phyloP scores from a whole-genome alignment of 2,888 invertebrate genomes.

The Parasteatoda lunata region DNA sequence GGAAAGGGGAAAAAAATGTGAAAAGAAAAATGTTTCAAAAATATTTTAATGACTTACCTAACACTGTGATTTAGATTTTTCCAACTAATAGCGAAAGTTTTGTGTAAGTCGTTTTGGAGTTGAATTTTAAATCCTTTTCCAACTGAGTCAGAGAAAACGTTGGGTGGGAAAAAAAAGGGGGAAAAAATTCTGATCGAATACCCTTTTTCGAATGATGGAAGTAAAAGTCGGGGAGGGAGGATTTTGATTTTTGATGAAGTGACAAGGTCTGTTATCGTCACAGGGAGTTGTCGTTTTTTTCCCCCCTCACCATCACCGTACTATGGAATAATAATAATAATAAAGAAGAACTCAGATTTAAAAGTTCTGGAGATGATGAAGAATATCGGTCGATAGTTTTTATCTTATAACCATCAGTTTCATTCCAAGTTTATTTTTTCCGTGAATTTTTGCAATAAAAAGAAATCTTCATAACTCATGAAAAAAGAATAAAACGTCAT shows the following conservation, averaged over 20 bases:
- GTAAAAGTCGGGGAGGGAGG: slow-evolving; percentile 14
- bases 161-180: background rate
- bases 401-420: no score
- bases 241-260: slow-evolving; percentile 31
- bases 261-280: slow-evolving; percentile 44
- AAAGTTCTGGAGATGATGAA: slow-evolving; percentile 11
- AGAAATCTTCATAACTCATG: no score
- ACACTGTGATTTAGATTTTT: slow-evolving; percentile 62
- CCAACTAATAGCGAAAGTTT: slow-evolving; percentile 63
- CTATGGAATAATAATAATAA: slow-evolving; percentile 9
- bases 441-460: no score
- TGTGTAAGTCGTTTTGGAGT: slow-evolving; percentile 3
- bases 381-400: background rate
- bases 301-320: background rate
- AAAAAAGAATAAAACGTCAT: no score
- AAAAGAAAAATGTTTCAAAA: slow-evolving; percentile 33
- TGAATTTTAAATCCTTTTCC: slow-evolving; percentile 59
- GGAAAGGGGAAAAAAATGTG: slow-evolving; percentile 1
- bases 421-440: no score
- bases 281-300: slow-evolving; percentile 35
- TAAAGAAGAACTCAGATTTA: slow-evolving; percentile 14
- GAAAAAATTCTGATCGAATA: slow-evolving; percentile 44
- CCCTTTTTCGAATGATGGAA: slow-evolving; percentile 42
- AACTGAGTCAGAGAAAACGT: slow-evolving; percentile 16
- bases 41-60: slow-evolving; percentile 66